Evolutionary conservation across 2,113 vertebrate species (phyloP).

Genomic region (Bolborhynchus lineola): DNA sequence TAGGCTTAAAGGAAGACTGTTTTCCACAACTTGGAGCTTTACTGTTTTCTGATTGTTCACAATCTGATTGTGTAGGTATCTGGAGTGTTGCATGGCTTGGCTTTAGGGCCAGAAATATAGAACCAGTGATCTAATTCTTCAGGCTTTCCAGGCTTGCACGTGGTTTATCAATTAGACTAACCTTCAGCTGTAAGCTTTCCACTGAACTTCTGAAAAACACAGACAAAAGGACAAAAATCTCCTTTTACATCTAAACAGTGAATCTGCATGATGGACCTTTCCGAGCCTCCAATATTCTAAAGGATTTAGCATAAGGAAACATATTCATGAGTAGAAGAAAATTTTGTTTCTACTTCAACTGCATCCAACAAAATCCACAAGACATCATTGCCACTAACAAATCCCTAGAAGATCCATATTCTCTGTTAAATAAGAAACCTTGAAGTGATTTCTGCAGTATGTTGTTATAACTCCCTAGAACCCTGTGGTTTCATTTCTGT

Average conservation of each 20-base stretch:
- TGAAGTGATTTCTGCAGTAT: neutral
- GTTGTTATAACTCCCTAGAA: neutral
- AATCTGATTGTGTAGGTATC: neutral
- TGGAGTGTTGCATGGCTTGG: neutral
- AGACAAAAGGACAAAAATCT: neutral
- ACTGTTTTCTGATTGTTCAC: neutral
- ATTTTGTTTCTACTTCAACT: neutral
- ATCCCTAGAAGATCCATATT: neutral
- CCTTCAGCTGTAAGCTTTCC: neutral
- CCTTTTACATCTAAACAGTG: neutral
- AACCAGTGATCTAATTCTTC: neutral
- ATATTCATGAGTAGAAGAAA: neutral
- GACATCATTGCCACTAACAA: neutral
- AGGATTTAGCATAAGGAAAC: neutral
- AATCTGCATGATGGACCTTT: neutral
- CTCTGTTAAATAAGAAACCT: neutral
- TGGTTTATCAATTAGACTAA: neutral
- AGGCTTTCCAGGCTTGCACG: neutral
- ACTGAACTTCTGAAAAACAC: neutral
- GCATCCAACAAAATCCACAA: neutral
- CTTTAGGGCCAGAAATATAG: neutral
- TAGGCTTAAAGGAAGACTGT: neutral
- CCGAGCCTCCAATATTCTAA: neutral
- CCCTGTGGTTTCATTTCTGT: neutral
- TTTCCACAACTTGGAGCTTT: neutral